Conservation (phyloP, 1,140 invertebrate species). For the Cydia fagiglandana region DNA sequence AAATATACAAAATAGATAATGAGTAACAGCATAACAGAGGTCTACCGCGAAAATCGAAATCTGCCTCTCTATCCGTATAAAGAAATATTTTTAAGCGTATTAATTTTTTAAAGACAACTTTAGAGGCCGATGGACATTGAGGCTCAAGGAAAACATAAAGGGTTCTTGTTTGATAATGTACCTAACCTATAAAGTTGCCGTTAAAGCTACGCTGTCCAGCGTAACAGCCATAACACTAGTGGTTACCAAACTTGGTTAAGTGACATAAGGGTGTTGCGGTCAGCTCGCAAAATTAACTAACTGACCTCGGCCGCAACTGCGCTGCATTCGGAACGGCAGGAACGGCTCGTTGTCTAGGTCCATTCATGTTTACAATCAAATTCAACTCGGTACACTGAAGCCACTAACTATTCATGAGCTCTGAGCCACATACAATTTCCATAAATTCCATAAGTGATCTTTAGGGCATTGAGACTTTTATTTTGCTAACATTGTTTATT, state of each 20-base stretch:
- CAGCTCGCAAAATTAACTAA: slow-evolving; percentile 19
- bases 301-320: slow-evolving; percentile 14
- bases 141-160: too few species aligned
- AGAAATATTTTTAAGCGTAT: too few species aligned
- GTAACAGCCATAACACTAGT: neutral
- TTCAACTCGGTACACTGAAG: neutral
- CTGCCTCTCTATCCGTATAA: too few species aligned
- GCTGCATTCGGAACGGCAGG: neutral
- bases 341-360: neutral
- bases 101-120: neutral
- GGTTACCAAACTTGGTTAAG: slow-evolving; percentile 5
- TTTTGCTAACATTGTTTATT: neutral
- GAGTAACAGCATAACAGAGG: too few species aligned
- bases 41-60: too few species aligned
- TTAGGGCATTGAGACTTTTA: neutral
- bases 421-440: neutral
- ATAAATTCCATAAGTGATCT: slow-evolving; percentile 5
- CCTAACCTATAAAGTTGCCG: neutral
- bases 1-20: neutral
- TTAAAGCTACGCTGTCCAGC: neutral
- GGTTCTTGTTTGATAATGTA: neutral
- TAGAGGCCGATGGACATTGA: too few species aligned
- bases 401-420: slow-evolving; percentile 10
- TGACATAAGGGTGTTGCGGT: slow-evolving; percentile 17
- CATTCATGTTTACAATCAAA: slow-evolving; percentile 12